Base-by-base conservation (phyloP, 2,797 vertebrate species). In the Enteromius trimaculatus region DNA sequence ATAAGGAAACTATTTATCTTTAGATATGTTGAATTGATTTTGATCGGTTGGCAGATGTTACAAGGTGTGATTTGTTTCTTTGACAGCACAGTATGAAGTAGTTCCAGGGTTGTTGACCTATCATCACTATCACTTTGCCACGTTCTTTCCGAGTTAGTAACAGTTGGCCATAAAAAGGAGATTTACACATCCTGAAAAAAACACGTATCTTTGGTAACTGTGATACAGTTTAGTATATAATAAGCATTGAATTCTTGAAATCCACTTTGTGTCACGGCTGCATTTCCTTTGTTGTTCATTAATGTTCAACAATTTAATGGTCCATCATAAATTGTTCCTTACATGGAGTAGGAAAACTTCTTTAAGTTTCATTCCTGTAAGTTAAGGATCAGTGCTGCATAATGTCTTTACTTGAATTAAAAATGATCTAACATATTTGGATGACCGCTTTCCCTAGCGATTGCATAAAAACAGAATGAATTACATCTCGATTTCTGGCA, bases 391-490 rank as follows among this genome's bases (percentile, higher is more conserved):
- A 42, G 13, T 42, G 71, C 44, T 39, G 44, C 4, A 21, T 26
- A 29, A 77, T 70, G n/a, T 34, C 17, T 8, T 51, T 17, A 58
- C 17, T 70, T 53, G n/a, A 17, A 16, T 47, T 66, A 47, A 58
- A 84, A 81, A 21, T 64, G 3, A 21, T 16, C 7, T 44, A 53
- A 71, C 3, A 42, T 31, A 69, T 81, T 66, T 77, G 39, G 14
- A 77, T 62, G 19, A 62, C 42, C 69, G 10, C 51, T 81, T 64
- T 85, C 9, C 42, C 65, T 1, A 26, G 39, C n/a, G 39, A 70
- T 49, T 77, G 23, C 53, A 44, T 44, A 42, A 85, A 34, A 60
- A 34, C 39, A 47, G 7, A 80, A 71, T 62, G n/a, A 80, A 55
- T 13, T 70, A 51, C 44, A 77, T 19, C 29, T 23, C 2, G 1